phyloP scores from a whole-genome alignment of 2,113 vertebrate genomes.

The Emydura subglobosa region DNA sequence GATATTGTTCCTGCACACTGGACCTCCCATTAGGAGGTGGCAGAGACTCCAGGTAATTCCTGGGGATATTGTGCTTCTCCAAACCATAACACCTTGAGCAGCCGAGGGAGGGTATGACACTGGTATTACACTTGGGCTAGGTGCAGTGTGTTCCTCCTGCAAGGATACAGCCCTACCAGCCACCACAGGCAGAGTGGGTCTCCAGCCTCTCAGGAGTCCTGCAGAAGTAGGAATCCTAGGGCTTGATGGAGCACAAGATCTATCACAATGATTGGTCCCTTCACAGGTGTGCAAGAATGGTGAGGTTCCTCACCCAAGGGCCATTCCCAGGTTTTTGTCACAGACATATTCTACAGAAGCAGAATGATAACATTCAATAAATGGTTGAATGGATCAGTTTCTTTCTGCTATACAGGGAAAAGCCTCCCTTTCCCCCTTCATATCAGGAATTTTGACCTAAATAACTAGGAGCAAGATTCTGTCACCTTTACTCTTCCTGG shows the following conservation, averaged over 20 bases:
- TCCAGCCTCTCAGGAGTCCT: neutral
- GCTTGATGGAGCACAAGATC: neutral
- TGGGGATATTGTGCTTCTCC: neutral
- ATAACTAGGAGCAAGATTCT: neutral
- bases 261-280: neutral
- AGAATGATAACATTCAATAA: neutral
- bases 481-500: neutral
- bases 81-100: neutral
- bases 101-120: neutral
- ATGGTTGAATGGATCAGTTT: neutral
- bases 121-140: neutral
- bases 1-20: neutral
- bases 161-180: rapidly evolving
- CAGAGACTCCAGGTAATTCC: neutral
- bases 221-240: neutral
- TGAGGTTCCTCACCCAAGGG: neutral
- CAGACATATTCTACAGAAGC: neutral
- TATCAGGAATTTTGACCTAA: neutral
- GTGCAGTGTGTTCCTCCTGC: neutral
- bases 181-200: rapidly evolving
- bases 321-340: neutral
- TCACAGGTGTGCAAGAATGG: neutral
- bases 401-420: neutral
- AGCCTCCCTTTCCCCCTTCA: neutral
- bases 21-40: neutral